These are phyloP conservation scores for Manis javanica DNA, from an alignment of 2,797 vertebrate species.

Conservation along the genomic window DNA sequence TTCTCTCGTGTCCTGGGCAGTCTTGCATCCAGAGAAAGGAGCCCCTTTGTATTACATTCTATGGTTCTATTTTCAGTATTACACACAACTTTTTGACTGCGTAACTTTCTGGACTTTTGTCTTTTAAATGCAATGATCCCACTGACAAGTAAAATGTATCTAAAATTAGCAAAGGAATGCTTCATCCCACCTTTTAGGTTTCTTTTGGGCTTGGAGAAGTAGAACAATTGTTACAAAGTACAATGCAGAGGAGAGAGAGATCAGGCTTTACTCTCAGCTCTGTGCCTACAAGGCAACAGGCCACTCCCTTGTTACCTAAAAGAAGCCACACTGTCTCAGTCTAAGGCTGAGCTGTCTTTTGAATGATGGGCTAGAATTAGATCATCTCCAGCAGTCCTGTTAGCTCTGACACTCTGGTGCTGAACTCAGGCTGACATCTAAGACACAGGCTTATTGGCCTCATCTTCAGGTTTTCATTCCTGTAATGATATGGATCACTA, in stretches of 20 bases:
- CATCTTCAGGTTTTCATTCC: neutral
- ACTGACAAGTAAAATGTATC: neutral
- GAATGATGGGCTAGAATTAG: neutral
- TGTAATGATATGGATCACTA: neutral
- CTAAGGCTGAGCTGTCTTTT: neutral
- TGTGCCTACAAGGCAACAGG: neutral
- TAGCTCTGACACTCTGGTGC: neutral
- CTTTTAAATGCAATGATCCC: neutral
- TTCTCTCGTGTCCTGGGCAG: neutral
- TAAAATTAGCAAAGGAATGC: neutral
- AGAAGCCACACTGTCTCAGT: neutral
- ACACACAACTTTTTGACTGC: neutral
- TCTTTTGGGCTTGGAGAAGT: neutral
- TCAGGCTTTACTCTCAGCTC: neutral
- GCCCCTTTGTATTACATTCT: neutral
- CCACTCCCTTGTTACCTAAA: neutral
- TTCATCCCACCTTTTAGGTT: neutral
- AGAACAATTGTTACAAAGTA: neutral
- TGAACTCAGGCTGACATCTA: neutral
- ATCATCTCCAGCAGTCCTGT: neutral
- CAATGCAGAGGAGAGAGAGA: neutral
- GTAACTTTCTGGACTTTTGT: neutral
- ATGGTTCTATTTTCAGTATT: neutral
- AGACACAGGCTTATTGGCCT: neutral
- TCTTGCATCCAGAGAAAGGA: conserved; percentile 13